Base-by-base conservation (phyloP, 1,140 invertebrate species). In the Palaemon carinicauda region DNA sequence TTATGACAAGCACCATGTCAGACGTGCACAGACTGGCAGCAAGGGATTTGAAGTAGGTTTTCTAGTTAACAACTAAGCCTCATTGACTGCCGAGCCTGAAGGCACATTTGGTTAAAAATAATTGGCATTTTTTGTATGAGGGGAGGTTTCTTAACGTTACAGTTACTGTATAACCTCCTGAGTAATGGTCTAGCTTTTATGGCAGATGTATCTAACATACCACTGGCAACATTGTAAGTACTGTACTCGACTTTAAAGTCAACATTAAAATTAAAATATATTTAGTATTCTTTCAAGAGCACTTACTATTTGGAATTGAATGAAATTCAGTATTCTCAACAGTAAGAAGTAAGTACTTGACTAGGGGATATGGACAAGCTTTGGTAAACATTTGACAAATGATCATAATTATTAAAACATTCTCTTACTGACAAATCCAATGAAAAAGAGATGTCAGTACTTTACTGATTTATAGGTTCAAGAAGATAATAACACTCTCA, bases 1-100 rank as follows among this genome's bases (percentile, higher is more conserved):
- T 83, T 60, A 77, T 82, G 53, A 74, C 19, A 82, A 83, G 82
- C 82, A 83, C 82, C 73, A 53, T 53, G 31, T 83, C 82, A 60
- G 82, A 71, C 31, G 82, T 53, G 73, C 73, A 19, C 73, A 24
- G 41, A 71, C 41, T 31, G 75, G 21, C 29, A 71, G 56, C 56
- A 71, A 60, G 65, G 73, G 60, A 17, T 21, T 50, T 75, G 33
- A n/a, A 51, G 73, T 33, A 17, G 24, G 29, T 14, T 10, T 21
- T 50, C n/a, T 33, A 50, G 51, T 50, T 75, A 75, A 50, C 73
- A 75, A 50, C 4, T 21, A 50, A 12, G 31, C 71, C 29, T 21
- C 71, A 33, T 19, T 33, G n/a, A 33, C 31, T 65, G 53, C 31
- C 21, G 54, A 56, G 29, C 54, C 54, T 60, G 21, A 65, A 24